Evolutionary conservation across 1,140 invertebrate species (phyloP), one percentile per base, ranked within the genome.

Genomic region (Diuraphis noxia): DNA sequence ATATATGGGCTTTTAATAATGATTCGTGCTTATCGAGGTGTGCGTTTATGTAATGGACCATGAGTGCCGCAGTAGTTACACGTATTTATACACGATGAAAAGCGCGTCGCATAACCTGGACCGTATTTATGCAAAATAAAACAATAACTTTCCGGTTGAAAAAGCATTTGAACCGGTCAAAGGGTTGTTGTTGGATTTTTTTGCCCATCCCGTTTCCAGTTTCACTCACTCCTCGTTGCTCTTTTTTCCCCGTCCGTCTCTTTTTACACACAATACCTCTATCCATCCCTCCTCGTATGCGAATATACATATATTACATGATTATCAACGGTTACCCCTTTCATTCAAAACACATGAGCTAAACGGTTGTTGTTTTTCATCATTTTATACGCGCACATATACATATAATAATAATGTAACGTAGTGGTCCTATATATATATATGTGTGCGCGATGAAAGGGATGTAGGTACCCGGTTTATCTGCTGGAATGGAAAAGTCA

Each of bases 91-190:
- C 89, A 91, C 72, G 89, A 79, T 77, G 88, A 90, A 90, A 90
- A 91, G 89, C 89, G 88, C 88, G 89, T 49, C 89, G 34, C n/a
- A 49, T 91, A 91, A 79, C 72, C 89, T 91, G 89, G 46, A 91
- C 88, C 89, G 89, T 91, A 91, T 91, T 91, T 91, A 91, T 91
- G 89, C 89, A 91, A 91, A 91, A 91, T 91, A 91, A 91, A 91
- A 91, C 89, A 91, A 91, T 91, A 91, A 91, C 89, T 91, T 91
- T 91, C 77, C 89, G 36, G 89, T 91, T 91, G 89, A 82, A 81
- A 91, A 91, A 82, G 89, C 89, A 91, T 82, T 91, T 38, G 40
- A 81, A 79, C 89, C 89, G 89, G 89, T 91, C 89, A 91, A 91
- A 91, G 89, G 89, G 89, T 82, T 91, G 89, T 82, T 46, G 88